These are phyloP conservation scores for Gonatopus flavifemur DNA, from an alignment of 1,140 invertebrate genomes.

Conservation along the genomic window DNA sequence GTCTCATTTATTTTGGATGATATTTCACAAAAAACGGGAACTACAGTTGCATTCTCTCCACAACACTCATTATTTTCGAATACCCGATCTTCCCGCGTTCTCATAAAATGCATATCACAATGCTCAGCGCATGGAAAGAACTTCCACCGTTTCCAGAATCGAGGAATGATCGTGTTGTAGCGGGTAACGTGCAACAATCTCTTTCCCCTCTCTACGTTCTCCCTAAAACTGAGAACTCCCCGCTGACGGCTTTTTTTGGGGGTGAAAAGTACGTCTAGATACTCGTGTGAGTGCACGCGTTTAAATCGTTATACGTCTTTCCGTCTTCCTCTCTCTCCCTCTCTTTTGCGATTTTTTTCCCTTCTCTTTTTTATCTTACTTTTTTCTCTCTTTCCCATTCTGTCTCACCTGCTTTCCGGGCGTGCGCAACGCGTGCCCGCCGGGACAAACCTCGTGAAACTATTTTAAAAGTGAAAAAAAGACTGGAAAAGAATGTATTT, in stretches of 20 bases:
- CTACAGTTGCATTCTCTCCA: too few species aligned
- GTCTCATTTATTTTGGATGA: too few species aligned
- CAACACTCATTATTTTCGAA: too few species aligned
- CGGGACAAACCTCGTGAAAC: constrained; percentile 20
- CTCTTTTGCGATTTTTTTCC: not conserved
- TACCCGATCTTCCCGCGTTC: too few species aligned
- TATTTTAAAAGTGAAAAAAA: too few species aligned
- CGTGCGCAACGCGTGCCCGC: constrained; percentile 38
- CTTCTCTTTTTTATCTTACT: not conserved
- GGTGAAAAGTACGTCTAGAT: constrained; percentile 1
- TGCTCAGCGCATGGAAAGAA: not conserved
- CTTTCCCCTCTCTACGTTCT: not conserved
- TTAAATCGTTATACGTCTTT: not conserved
- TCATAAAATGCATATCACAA: too few species aligned
- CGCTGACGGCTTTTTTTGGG: constrained; percentile 5
- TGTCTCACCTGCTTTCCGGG: constrained; percentile 39
- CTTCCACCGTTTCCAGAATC: constrained; percentile 14
- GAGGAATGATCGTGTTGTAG: constrained; percentile 5
- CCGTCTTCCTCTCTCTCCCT: not conserved
- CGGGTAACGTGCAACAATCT: not conserved
- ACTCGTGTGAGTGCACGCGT: constrained; percentile 4
- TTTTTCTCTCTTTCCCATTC: constrained; percentile 2
- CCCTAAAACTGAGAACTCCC: not conserved
- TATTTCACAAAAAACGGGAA: too few species aligned
- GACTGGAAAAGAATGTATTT: too few species aligned